Base-by-base conservation (phyloP, 2,888 invertebrate species). In the Lasioglossum calceatum region DNA sequence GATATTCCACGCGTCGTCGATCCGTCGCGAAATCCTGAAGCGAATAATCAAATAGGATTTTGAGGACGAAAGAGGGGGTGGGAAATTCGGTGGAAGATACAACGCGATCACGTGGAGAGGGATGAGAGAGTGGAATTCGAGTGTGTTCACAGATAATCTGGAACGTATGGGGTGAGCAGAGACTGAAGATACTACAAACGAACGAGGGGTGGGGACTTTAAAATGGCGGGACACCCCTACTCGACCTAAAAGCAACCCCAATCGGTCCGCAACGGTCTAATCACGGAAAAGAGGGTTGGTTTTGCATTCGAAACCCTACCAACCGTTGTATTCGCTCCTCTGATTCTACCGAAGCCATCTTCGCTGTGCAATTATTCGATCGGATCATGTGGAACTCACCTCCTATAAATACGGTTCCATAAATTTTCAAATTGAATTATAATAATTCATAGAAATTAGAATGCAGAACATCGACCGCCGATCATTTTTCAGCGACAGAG, bases 211-310 rank as follows among this genome's bases (percentile, higher is more conserved):
- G 91, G 83, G 83, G 91, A 88, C 85, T 93, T 93, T 94, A 93
- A 94, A 94, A 93, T 93, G 93, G 93, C 93, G 93, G 89, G 89
- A 87, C 87, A 88, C 84, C 86, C 88, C 88, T 87, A 82, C 85
- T 76, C 89, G 72, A 87, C 84, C 84, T 90, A 87, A 90, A 89
- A 87, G 89, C 92, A 90, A 94, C 92, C 92, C 94, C 92, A 92
- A 94, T 93, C 89, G 89, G 83, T 81, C 89, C 89, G 91, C 92
- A 93, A 91, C 90, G 92, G 92, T 93, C 93, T 93, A 93, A 93
- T 94, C 94, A 92, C 87, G 91, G 88, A 90, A 90, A 67, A 92
- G 93, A 92, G 93, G 93, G 89, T 93, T 93, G 93, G 93, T 92
- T 94, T 94, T 93, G 93, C 93, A 93, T 93, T 92, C 91, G 89